Base-by-base conservation (phyloP, 2,797 vertebrate species). In the Malacoraja senta region DNA sequence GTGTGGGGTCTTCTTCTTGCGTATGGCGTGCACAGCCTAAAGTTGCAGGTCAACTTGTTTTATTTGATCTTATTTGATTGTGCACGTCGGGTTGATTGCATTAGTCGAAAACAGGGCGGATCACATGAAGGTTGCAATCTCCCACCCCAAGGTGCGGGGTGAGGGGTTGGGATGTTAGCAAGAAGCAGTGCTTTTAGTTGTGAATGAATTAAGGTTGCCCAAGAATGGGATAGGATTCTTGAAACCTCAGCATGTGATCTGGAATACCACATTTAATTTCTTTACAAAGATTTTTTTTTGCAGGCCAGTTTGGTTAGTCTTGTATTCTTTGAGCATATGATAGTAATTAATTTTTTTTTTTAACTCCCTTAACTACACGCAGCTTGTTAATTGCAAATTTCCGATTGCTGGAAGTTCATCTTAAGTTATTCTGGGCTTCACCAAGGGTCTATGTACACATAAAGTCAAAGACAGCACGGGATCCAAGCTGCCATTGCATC, bases 371-470 rank as follows among this genome's bases (percentile, higher is more conserved):
- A 92, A 92, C 90, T 92, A 74, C 38, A 92, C 90, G 71, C 90
- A 92, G 90, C 90, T 92, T 76, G 72, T 92, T 92, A 92, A 92
- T 92, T 92, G 58, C 90, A 92, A 92, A 92, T 92, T 92, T 92
- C 90, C 90, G 90, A 74, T 92, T 29, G 68, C 38, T 92, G 90
- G 90, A 92, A 92, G 90, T 92, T 92, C 90, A 92, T 92, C 71
- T 76, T 76, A 76, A 92, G 90, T 92, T 92, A 92, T 76, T 71
- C 71, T 53, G 90, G 71, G 71, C 71, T 92, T 71, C 76, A 44
- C 24, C 44, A 26, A 58, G 71, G 90, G 72, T 24, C 71, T 53
- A 29, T 17, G 7, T 53, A 76, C 44, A 76, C 38, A 53, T 92
- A 38, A 84, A 32, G 53, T 21, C 35, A 76, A 53, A 38, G 10